These are phyloP conservation scores for Clarias batrachus DNA, from an alignment of 2,113 vertebrate species.

Conservation along the genomic window DNA sequence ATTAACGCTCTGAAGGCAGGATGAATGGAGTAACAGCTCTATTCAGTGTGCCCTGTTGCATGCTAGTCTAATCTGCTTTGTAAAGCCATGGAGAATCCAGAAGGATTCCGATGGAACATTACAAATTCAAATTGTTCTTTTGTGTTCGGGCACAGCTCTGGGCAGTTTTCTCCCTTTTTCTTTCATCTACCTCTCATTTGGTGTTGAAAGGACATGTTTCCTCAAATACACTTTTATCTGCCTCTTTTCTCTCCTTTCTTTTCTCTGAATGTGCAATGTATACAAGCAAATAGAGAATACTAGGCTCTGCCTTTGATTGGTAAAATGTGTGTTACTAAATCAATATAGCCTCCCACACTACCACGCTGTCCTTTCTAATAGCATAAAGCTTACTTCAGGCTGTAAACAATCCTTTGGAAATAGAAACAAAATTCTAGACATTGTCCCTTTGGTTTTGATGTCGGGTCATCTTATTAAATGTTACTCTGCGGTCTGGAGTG, in stretches of 20 bases:
- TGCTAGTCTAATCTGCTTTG: slow-evolving; percentile 56
- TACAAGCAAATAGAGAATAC: slow-evolving; percentile 23
- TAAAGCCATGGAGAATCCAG: slow-evolving; percentile 50
- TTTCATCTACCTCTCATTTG: slow-evolving; percentile 33
- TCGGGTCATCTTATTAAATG: background rate
- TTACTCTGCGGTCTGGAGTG: background rate
- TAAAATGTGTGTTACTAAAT: slow-evolving; percentile 36
- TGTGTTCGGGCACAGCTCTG: slow-evolving; percentile 46
- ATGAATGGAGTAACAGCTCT: slow-evolving; percentile 55
- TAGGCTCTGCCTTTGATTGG: slow-evolving; percentile 32
- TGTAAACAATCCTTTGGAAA: background rate
- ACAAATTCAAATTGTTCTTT: slow-evolving; percentile 53
- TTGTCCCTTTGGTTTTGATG: background rate
- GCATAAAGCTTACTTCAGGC: background rate
- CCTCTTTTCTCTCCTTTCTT: background rate
- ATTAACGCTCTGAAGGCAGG: slow-evolving; percentile 49
- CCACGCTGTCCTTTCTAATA: background rate
- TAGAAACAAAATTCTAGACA: background rate
- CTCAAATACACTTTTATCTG: slow-evolving; percentile 12
- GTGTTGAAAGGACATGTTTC: slow-evolving; percentile 15
- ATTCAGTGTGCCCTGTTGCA: slow-evolving; percentile 51
- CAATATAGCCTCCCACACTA: slow-evolving; percentile 8
- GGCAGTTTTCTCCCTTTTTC: slow-evolving; percentile 10
- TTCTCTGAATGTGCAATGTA: slow-evolving; percentile 11
- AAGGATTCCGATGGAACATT: slow-evolving; percentile 49